phyloP scores from a whole-genome alignment of 2,797 vertebrate genomes.

The Kryptopterus vitreolus region DNA sequence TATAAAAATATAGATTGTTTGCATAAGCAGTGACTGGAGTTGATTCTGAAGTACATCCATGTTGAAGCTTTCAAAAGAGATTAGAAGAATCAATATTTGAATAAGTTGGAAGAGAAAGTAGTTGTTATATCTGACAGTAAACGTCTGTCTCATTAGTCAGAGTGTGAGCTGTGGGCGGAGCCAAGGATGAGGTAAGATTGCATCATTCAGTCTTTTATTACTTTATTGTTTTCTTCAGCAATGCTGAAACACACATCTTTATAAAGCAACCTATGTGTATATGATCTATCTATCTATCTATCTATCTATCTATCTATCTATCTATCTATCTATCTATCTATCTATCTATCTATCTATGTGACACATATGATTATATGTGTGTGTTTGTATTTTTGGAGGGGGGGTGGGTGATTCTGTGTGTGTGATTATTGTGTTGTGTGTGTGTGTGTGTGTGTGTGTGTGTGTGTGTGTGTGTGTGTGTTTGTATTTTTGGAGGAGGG shows the following conservation, averaged over 20 bases:
- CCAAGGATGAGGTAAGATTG: slow-evolving; percentile 47
- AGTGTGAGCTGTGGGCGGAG: neutral
- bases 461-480: no score
- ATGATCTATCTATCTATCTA: neutral
- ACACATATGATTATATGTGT: no score
- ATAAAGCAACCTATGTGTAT: neutral
- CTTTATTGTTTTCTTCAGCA: slow-evolving; percentile 1
- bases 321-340: no score
- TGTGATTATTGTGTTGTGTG: no score
- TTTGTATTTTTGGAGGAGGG: no score
- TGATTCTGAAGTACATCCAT: neutral
- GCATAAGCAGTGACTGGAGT: neutral
- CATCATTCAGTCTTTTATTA: slow-evolving; percentile 34
- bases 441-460: no score
- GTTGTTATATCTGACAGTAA: neutral
- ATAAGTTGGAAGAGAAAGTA: neutral
- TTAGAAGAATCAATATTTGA: neutral
- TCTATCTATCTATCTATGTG: no score
- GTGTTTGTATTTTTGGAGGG: no score
- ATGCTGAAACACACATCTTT: neutral
- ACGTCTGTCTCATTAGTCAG: neutral
- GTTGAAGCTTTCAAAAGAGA: neutral
- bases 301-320: no score
- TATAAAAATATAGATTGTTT: neutral
- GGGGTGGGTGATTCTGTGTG: no score